These are phyloP conservation scores for Amorpha juglandis DNA, from an alignment of 2,888 invertebrate species.

Conservation along the genomic window DNA sequence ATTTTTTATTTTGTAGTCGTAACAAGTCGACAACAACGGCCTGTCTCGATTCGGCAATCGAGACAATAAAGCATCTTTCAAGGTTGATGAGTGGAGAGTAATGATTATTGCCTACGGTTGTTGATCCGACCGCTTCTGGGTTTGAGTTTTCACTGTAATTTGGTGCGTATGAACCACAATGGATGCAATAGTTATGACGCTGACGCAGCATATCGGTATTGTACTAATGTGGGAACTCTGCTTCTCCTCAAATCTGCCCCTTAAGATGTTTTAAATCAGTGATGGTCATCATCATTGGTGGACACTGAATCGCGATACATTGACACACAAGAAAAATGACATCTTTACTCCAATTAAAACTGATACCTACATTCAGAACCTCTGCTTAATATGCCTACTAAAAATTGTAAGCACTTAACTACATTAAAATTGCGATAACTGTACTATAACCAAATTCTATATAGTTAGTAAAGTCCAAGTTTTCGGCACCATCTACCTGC, in stretches of 20 bases:
- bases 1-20: slow-evolving; percentile 65
- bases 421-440: slow-evolving; percentile 19
- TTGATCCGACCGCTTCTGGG: slow-evolving; percentile 69
- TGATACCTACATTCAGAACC: background rate
- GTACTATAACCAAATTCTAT: slow-evolving; percentile 3
- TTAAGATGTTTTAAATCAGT: background rate
- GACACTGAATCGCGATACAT: no score
- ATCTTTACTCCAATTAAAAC: background rate
- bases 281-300: no score
- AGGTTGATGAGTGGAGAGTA: slow-evolving; percentile 76
- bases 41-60: no score
- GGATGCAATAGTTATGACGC: slow-evolving; percentile 23
- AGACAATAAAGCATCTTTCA: slow-evolving; percentile 80
- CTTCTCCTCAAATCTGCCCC: slow-evolving; percentile 6
- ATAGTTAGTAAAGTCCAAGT: slow-evolving; percentile 11
- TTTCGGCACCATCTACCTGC: slow-evolving; percentile 50
- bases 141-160: slow-evolving; percentile 56
- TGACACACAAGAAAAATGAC: background rate
- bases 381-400: background rate
- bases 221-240: slow-evolving; percentile 31
- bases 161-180: slow-evolving; percentile 37
- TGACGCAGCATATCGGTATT: slow-evolving; percentile 8
- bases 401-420: background rate
- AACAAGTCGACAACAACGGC: slow-evolving; percentile 82
- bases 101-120: slow-evolving; percentile 80